These are phyloP conservation scores for Lithophane socia DNA, from an alignment of 2,888 invertebrate genomes.

Conservation along the genomic window DNA sequence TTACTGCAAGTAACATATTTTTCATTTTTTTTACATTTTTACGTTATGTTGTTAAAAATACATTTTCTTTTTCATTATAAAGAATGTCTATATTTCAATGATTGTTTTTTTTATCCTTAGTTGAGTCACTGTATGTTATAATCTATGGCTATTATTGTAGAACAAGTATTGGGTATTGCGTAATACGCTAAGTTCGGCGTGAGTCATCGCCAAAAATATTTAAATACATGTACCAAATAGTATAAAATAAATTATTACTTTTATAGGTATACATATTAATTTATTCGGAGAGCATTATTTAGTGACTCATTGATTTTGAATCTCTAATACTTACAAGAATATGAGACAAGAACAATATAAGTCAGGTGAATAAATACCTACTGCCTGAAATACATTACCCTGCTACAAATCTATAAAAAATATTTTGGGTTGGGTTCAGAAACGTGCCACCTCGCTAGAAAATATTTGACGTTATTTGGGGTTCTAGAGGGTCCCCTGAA, in stretches of 20 bases:
- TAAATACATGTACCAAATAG: slow-evolving; percentile 69
- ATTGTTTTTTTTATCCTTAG: slow-evolving; percentile 65
- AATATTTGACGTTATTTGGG: too few relatives aligned
- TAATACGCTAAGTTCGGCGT: slow-evolving; percentile 79
- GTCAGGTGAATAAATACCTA: background rate
- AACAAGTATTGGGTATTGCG: slow-evolving; percentile 86
- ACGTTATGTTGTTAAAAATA: background rate
- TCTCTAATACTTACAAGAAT: slow-evolving; percentile 39
- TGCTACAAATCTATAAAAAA: background rate
- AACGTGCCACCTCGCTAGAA: too few relatives aligned
- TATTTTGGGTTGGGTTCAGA: background rate
- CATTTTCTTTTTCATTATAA: slow-evolving; percentile 6
- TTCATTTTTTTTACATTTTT: background rate
- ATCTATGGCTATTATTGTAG: slow-evolving; percentile 82
- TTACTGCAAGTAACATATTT: background rate
- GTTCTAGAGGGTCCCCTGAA: too few relatives aligned
- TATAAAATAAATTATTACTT: slow-evolving; percentile 69
- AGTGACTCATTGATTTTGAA: slow-evolving; percentile 69
- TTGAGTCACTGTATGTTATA: slow-evolving; percentile 79
- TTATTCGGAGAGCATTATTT: slow-evolving; percentile 61
- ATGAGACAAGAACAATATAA: slow-evolving; percentile 27
- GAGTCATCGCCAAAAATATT: slow-evolving; percentile 86
- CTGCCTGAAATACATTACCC: background rate
- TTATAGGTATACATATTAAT: slow-evolving; percentile 68
- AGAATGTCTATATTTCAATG: slow-evolving; percentile 45